phyloP scores from a whole-genome alignment of 2,797 vertebrate genomes.

The Natrix natrix region DNA sequence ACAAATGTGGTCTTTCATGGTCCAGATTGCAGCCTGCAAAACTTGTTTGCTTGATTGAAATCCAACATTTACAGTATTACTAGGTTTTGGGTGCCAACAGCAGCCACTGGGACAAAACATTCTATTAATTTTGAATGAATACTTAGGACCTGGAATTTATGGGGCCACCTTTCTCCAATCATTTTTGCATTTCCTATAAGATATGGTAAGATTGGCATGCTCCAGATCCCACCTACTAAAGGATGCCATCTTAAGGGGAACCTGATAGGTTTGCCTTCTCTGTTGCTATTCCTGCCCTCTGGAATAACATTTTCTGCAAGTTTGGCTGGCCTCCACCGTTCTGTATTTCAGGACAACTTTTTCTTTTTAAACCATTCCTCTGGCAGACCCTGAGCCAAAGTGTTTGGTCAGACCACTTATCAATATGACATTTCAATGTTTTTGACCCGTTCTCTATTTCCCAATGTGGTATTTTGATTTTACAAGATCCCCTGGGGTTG shows the following conservation, averaged over 20 bases:
- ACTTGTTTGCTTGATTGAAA: neutral
- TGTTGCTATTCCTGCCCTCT: neutral
- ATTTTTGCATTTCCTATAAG: neutral
- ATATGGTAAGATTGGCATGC: neutral
- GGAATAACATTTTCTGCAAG: neutral
- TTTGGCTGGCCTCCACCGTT: neutral
- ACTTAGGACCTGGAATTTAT: neutral
- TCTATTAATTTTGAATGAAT: neutral
- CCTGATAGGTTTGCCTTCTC: neutral
- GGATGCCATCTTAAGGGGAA: neutral
- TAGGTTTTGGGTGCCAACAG: neutral
- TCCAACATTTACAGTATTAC: neutral
- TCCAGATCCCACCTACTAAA: neutral
- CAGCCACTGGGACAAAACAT: no score
- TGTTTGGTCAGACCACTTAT: neutral
- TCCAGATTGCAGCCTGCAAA: neutral
- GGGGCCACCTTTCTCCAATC: neutral
- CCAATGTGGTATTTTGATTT: neutral
- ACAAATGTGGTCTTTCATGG: neutral
- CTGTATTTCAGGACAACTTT: neutral
- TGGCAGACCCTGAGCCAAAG: neutral
- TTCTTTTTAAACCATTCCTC: neutral
- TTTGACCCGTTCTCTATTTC: neutral
- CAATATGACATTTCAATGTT: neutral
- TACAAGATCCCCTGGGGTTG: neutral